Percentiles rank a stretch among this genome's conserved stretches.
Evolutionary conservation across 2,888 invertebrate genomes (phyloP).

Genomic region (Tortrix viridana): DNA sequence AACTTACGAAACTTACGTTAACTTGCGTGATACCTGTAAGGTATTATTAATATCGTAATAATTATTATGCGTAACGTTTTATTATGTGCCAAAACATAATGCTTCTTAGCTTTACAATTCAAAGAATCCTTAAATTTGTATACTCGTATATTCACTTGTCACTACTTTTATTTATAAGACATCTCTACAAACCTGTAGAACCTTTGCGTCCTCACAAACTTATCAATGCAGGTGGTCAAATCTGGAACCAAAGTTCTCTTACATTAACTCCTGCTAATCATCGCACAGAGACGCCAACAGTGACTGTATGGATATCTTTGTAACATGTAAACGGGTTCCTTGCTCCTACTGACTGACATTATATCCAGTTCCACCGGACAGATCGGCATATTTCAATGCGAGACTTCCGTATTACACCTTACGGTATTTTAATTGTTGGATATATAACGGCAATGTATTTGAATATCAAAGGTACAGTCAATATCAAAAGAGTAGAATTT

Average conservation of each 20-base stretch:
- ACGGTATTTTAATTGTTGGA: constrained; percentile 11
- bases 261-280: background rate
- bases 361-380: constrained; percentile 29
- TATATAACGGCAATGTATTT: too few relatives aligned
- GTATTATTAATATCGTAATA: too few relatives aligned
- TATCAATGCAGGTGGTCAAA: constrained; percentile 3
- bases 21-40: too few relatives aligned
- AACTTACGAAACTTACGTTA: too few relatives aligned
- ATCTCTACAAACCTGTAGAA: background rate
- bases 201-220: background rate
- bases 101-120: too few relatives aligned
- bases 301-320: constrained; percentile 1
- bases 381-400: constrained; percentile 27
- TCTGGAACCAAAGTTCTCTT: background rate
- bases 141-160: too few relatives aligned
- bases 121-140: too few relatives aligned
- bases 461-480: too few relatives aligned
- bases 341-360: constrained; percentile 36
- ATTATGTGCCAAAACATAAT: too few relatives aligned
- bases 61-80: too few relatives aligned
- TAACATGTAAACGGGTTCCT: constrained; percentile 17
- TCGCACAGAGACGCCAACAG: background rate
- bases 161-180: too few relatives aligned
- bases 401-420: constrained; percentile 26
- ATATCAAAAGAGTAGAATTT: too few relatives aligned